Evolutionary conservation across 1,140 invertebrate genomes (phyloP).

Genomic region (Heterodera schachtii): DNA sequence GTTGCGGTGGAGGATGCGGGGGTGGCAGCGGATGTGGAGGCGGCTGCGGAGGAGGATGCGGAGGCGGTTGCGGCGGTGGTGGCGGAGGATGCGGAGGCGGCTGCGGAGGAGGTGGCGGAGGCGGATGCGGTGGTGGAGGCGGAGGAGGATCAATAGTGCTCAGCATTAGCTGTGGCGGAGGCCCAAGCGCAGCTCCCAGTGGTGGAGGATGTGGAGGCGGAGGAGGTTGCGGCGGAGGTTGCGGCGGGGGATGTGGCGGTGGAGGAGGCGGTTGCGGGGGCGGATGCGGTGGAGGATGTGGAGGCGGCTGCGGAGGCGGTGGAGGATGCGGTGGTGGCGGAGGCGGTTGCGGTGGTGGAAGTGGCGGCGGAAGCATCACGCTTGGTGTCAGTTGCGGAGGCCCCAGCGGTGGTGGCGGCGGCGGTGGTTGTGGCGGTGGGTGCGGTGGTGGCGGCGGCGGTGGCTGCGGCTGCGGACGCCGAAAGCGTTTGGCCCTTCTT

Average conservation of each 20-base stretch:
- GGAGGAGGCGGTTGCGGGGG: neutral
- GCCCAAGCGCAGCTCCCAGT: neutral
- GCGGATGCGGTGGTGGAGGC: neutral
- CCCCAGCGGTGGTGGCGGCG: slow-evolving; percentile 40
- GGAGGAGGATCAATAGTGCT: neutral
- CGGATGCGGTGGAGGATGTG: neutral
- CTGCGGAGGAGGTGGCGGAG: neutral
- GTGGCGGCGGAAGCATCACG: neutral
- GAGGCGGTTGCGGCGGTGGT: neutral
- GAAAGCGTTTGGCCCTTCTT: slow-evolving; percentile 17
- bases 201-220: neutral
- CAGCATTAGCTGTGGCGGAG: neutral
- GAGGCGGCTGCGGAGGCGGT: neutral
- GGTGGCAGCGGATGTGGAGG: neutral
- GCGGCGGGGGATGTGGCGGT: neutral
- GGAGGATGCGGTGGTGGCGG: slow-evolving; percentile 12
- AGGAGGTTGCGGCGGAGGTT: neutral
- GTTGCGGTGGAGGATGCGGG: neutral
- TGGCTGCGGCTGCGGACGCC: neutral
- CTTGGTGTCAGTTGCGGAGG: neutral
- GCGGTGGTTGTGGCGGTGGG: slow-evolving; percentile 1
- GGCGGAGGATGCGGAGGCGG: neutral
- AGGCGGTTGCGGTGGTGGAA: neutral
- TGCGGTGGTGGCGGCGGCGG: neutral
- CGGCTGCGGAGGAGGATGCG: slow-evolving; percentile 1